Conservation (phyloP, 1,140 invertebrate species). For the Ganaspis sp. region DNA sequence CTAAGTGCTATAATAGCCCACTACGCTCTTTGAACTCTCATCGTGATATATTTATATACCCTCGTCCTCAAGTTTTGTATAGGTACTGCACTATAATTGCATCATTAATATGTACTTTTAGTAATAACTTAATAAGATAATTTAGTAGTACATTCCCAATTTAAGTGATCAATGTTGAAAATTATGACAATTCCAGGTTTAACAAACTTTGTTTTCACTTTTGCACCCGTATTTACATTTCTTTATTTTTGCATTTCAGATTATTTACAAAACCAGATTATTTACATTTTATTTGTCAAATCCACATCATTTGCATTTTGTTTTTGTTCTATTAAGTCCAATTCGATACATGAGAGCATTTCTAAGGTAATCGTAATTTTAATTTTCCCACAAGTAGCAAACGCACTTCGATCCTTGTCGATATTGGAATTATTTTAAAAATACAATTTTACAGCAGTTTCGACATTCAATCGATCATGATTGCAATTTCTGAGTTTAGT, state of each 20-base stretch:
- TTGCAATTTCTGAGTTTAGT: neutral
- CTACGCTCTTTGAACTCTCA: neutral
- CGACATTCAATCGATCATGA: constrained; percentile 1
- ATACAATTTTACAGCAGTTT: neutral
- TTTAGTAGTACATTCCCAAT: neutral
- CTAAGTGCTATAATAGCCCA: neutral
- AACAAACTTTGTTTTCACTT: neutral
- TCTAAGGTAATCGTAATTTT: too few species aligned
- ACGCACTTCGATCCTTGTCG: too few species aligned
- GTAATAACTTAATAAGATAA: constrained; percentile 20
- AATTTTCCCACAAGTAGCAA: too few species aligned
- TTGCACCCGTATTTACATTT: too few species aligned
- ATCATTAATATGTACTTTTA: constrained; percentile 9
- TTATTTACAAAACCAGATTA: too few species aligned
- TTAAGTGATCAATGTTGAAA: neutral
- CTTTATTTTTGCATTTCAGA: too few species aligned
- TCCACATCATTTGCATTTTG: too few species aligned
- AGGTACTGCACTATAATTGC: neutral
- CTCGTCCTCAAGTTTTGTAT: constrained; percentile 5
- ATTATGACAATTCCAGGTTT: neutral
- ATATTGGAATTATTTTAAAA: neutral
- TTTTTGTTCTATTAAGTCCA: too few species aligned
- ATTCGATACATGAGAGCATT: too few species aligned
- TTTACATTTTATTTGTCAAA: too few species aligned
- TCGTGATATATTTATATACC: neutral